Percentiles rank a stretch among this genome's conserved stretches.
Evolutionary conservation across 2,113 vertebrate genomes (phyloP).

Genomic region (Irena cyanogastra): DNA sequence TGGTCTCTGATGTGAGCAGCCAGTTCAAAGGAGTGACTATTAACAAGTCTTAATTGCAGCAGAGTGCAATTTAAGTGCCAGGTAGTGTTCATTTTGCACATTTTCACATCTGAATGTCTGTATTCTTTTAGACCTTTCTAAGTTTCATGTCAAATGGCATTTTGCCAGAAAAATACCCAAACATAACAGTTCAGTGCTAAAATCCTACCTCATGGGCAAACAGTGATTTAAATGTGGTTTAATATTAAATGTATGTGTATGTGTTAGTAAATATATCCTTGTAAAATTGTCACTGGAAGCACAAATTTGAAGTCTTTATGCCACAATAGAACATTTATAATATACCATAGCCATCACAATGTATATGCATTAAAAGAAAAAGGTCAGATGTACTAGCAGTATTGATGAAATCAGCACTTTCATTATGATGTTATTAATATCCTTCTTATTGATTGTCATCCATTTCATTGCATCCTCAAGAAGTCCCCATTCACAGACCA

Average conservation of each 20-base stretch:
- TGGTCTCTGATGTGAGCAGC: background rate
- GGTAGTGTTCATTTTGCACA: background rate
- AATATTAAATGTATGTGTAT: background rate
- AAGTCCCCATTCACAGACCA: background rate
- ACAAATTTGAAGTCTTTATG: background rate
- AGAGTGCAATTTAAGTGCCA: background rate
- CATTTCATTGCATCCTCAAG: background rate
- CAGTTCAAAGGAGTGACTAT: background rate
- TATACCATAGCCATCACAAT: background rate
- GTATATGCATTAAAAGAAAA: background rate
- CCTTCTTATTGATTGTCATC: background rate
- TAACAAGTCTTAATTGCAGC: background rate
- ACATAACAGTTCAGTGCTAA: background rate
- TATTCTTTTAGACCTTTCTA: background rate
- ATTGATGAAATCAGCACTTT: background rate
- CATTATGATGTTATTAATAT: background rate
- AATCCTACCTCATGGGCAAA: background rate
- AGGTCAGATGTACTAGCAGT: background rate
- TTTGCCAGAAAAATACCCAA: background rate
- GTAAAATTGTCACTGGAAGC: background rate
- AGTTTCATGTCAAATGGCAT: background rate
- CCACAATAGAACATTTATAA: background rate
- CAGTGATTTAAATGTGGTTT: background rate
- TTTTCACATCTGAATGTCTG: background rate
- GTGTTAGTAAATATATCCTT: background rate